Evolutionary conservation across 2,797 vertebrate genomes (phyloP).

Genomic region (Melanotaenia maccullochi): DNA sequence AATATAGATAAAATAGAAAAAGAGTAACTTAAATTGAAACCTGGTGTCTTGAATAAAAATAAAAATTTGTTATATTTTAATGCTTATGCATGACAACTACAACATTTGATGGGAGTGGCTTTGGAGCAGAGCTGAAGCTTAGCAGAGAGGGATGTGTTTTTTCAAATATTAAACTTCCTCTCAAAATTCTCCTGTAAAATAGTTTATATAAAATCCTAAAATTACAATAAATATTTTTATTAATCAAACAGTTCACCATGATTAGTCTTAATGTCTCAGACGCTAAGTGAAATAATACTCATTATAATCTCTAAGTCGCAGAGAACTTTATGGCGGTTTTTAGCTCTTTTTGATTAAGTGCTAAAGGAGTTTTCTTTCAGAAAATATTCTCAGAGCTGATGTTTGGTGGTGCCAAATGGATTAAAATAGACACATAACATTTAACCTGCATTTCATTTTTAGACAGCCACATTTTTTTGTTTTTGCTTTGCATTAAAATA

Average conservation of each 20-base stretch:
- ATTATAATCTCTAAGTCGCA: not conserved
- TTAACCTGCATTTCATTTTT: too few relatives aligned
- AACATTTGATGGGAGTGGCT: not conserved
- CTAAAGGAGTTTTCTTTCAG: not conserved
- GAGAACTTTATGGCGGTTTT: not conserved
- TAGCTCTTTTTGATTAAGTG: not conserved
- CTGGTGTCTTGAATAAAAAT: not conserved
- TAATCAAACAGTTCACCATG: not conserved
- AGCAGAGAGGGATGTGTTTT: not conserved
- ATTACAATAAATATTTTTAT: not conserved
- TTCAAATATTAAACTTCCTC: not conserved
- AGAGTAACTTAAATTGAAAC: not conserved
- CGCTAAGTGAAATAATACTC: not conserved
- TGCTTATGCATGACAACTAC: not conserved
- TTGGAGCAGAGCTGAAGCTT: not conserved
- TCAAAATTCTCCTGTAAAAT: not conserved
- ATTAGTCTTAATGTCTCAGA: not conserved
- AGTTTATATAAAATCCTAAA: not conserved
- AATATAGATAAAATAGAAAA: not conserved
- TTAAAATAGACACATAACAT: constrained; percentile 2
- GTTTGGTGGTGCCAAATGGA: not conserved
- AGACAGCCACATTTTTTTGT: not conserved
- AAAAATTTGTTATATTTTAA: not conserved
- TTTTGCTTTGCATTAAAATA: not conserved
- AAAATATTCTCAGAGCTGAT: not conserved